phyloP scores from a whole-genome alignment of 2,888 invertebrate genomes.

The Lithophane ornitopus region DNA sequence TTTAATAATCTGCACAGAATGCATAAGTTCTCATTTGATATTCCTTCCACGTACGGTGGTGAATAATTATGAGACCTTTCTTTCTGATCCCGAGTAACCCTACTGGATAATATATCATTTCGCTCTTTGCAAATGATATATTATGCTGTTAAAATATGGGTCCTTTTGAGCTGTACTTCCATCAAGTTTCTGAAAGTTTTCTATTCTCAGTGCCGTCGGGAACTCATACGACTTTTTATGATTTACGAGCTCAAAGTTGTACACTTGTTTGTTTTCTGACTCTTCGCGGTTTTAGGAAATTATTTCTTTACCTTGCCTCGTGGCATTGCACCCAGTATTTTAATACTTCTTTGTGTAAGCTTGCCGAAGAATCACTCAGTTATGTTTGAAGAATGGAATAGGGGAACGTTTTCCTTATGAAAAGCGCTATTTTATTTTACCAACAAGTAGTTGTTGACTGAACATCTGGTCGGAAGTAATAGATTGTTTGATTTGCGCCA shows the following conservation, averaged over 20 bases:
- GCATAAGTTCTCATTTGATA: constrained; percentile 45
- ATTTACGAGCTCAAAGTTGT: constrained; percentile 52
- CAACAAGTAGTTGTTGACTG: constrained; percentile 46
- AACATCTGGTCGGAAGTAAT: constrained; percentile 34
- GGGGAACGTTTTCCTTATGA: constrained; percentile 8
- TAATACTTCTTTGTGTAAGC: constrained; percentile 9
- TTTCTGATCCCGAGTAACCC: constrained; percentile 5
- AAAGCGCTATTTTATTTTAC: neutral
- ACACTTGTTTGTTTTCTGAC: constrained; percentile 36
- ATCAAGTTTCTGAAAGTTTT: constrained; percentile 43
- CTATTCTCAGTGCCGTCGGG: constrained; percentile 31
- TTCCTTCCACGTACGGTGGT: constrained; percentile 34
- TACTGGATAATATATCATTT: constrained; percentile 34
- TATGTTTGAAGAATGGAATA: constrained; percentile 3
- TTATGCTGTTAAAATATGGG: constrained; percentile 38
- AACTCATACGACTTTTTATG: constrained; percentile 45
- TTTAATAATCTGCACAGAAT: constrained; percentile 46
- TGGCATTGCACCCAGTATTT: neutral
- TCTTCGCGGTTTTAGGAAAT: constrained; percentile 33
- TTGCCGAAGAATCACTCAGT: neutral
- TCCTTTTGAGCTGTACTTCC: constrained; percentile 38
- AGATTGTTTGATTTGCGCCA: constrained; percentile 35
- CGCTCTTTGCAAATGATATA: constrained; percentile 33
- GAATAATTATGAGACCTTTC: constrained; percentile 42
- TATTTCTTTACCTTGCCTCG: constrained; percentile 20